Evolutionary conservation across 2,797 vertebrate species (phyloP).

Genomic region (Pogonophryne albipinna): DNA sequence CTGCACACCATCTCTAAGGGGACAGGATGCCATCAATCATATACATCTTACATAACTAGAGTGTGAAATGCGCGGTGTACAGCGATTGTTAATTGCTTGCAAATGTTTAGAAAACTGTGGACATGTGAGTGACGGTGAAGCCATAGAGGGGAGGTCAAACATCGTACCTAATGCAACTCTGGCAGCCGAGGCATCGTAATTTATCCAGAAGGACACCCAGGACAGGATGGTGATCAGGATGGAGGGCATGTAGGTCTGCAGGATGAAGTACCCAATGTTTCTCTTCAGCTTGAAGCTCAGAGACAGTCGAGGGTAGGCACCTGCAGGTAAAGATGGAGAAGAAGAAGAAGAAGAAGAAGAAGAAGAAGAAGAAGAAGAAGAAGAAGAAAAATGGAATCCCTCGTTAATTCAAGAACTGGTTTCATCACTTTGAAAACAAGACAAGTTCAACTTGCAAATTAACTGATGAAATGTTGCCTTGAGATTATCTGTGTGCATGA

Average conservation of each 20-base stretch:
- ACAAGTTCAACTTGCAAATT: conserved; percentile 58
- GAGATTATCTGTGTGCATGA: conserved; percentile 42
- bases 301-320: conserved; percentile 98
- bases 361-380: too few relatives aligned
- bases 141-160: conserved; percentile 32
- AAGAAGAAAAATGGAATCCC: conserved; percentile 12
- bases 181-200: conserved; percentile 98
- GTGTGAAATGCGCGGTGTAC: too few relatives aligned
- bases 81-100: too few relatives aligned
- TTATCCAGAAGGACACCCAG: conserved; percentile 99
- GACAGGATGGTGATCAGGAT: conserved; percentile 99
- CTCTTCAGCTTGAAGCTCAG: conserved; percentile 98
- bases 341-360: not conserved
- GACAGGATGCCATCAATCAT: conserved; percentile 19
- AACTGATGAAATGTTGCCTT: conserved; percentile 69
- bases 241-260: conserved; percentile 99
- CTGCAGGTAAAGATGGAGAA: conserved; percentile 75
- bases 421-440: conserved; percentile 78
- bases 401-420: conserved; percentile 48
- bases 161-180: conserved; percentile 97
- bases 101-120: not conserved
- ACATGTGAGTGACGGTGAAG: conserved; percentile 34
- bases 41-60: not conserved
- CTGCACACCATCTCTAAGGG: not conserved
- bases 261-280: conserved; percentile 99